These are phyloP conservation scores for Tragulus kanchil DNA, from an alignment of 2,113 vertebrate species.

Conservation along the genomic window DNA sequence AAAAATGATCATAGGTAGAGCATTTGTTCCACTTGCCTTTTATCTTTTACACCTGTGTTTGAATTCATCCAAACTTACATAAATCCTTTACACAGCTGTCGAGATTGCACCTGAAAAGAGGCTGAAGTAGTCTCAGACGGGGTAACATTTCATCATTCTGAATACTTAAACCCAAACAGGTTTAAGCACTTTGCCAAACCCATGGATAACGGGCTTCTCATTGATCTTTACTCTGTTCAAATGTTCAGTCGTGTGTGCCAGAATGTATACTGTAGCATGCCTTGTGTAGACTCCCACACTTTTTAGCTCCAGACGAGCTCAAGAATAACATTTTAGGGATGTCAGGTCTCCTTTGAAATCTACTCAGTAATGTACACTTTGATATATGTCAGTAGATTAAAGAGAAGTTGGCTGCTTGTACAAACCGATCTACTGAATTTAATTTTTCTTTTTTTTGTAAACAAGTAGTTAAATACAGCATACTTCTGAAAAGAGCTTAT, in stretches of 20 bases:
- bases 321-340: conserved; percentile 48
- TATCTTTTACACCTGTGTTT: conserved; percentile 91
- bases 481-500: conserved; percentile 53
- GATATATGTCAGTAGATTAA: conserved; percentile 35
- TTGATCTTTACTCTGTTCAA: conserved; percentile 78
- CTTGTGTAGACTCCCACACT: conserved; percentile 55
- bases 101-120: conserved; percentile 87
- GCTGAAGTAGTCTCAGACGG: conserved; percentile 84
- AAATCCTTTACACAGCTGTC: conserved; percentile 90
- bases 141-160: conserved; percentile 84
- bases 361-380: neutral
- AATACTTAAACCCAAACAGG: conserved; percentile 82
- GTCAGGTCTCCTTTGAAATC: conserved; percentile 53
- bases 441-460: conserved; percentile 52
- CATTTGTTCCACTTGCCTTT: conserved; percentile 88
- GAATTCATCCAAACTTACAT: conserved; percentile 88
- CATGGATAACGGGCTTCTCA: conserved; percentile 76
- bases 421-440: conserved; percentile 19
- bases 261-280: conserved; percentile 61
- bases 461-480: conserved; percentile 6
- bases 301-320: conserved; percentile 43
- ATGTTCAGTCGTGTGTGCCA: conserved; percentile 73
- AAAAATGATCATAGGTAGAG: conserved; percentile 86
- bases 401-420: neutral
- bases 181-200: conserved; percentile 80